A percentile compares a stretch with the other conserved stretches of the same genome.
Conservation (phyloP, 2,113 vertebrate genomes). For the Sebastes fasciatus region DNA sequence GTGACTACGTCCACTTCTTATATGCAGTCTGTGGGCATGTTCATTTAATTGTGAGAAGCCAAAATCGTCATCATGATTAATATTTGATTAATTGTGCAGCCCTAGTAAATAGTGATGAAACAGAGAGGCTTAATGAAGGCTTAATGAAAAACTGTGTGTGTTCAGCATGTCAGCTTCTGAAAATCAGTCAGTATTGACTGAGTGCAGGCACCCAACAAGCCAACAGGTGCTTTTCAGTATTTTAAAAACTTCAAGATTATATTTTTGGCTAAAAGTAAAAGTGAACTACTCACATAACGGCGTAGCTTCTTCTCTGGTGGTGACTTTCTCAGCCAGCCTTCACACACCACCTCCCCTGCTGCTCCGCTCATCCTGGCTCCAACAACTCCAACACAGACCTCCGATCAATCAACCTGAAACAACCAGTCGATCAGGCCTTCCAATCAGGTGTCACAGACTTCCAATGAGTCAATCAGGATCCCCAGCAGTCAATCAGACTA, state of each 20-base stretch:
- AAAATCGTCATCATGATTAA: too few species aligned
- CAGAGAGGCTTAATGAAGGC: not conserved
- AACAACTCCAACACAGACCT: too few species aligned
- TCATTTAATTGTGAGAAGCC: too few species aligned
- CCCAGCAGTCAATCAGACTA: not conserved
- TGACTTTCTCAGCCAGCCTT: conserved; percentile 94
- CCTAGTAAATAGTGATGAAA: conserved; percentile 23
- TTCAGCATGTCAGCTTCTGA: not conserved
- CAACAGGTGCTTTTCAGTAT: too few species aligned
- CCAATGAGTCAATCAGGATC: not conserved
- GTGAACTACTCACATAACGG: conserved; percentile 89
- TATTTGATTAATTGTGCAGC: too few species aligned
- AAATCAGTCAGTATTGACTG: not conserved
- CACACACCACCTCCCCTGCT: conserved; percentile 89
- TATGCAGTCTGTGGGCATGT: too few species aligned
- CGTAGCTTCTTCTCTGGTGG: conserved; percentile 95
- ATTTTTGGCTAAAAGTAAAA: not conserved
- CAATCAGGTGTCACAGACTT: not conserved
- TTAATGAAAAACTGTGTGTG: conserved; percentile 12
- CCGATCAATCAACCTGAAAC: not conserved
- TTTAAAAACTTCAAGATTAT: not conserved
- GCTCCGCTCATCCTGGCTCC: conserved; percentile 79
- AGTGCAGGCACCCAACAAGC: not conserved
- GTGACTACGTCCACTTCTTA: too few species aligned
- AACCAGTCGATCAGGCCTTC: not conserved